phyloP scores from a whole-genome alignment of 1,140 invertebrate genomes.

The Aleiodes sp. region DNA sequence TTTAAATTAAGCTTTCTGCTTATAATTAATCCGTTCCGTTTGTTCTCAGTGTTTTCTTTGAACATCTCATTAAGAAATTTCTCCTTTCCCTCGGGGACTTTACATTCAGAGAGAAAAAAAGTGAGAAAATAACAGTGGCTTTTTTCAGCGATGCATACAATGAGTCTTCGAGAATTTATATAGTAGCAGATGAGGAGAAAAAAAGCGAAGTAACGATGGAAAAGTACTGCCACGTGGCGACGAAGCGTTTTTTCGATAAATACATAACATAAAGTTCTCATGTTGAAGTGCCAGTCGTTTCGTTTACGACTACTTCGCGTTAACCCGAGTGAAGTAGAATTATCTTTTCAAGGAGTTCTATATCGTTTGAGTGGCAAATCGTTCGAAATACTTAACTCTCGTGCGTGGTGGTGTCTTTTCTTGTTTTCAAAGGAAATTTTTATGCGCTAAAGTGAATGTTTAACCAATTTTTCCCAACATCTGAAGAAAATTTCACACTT shows the following conservation, averaged over 20 bases:
- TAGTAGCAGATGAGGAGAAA: neutral
- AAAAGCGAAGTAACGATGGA: neutral
- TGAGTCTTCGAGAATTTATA: neutral
- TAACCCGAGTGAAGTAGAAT: neutral
- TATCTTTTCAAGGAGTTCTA: neutral
- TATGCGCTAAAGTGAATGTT: neutral
- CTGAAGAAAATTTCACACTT: neutral
- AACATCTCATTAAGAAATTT: neutral
- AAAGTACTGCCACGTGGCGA: slow-evolving; percentile 2
- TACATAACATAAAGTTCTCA: slow-evolving; percentile 12
- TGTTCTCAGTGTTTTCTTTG: too few species aligned
- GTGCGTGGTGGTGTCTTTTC: too few species aligned
- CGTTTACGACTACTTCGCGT: slow-evolving; percentile 8
- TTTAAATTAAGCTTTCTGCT: neutral
- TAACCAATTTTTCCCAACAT: neutral
- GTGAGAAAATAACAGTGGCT: neutral
- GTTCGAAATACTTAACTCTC: too few species aligned
- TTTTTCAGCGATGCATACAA: neutral
- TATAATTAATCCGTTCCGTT: too few species aligned
- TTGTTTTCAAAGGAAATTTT: neutral
- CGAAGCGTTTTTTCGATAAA: neutral
- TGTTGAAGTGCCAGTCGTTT: slow-evolving; percentile 1
- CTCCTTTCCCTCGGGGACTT: too few species aligned
- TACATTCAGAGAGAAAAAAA: neutral
- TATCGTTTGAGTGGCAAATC: neutral